These are phyloP conservation scores for Cantharis rufa DNA, from an alignment of 2,888 invertebrate species.

Conservation along the genomic window DNA sequence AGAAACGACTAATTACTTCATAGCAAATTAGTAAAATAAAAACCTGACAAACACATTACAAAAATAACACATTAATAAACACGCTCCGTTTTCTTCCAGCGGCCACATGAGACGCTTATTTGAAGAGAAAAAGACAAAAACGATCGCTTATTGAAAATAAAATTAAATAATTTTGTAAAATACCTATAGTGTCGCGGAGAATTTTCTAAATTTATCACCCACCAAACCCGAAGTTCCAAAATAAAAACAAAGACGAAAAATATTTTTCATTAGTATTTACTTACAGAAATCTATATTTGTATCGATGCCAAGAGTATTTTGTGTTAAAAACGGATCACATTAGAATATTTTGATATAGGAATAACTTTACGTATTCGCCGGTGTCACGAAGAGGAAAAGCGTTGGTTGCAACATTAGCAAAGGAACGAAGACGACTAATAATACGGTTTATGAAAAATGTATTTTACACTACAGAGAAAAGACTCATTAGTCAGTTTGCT, in stretches of 20 bases:
- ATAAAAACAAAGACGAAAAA: background rate
- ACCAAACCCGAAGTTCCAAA: background rate
- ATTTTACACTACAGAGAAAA: conserved; percentile 4
- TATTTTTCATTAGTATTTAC: conserved; percentile 11
- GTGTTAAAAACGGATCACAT: conserved; percentile 30
- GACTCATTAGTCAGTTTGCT: conserved; percentile 24
- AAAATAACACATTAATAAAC: conserved; percentile 18
- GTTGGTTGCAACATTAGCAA: background rate
- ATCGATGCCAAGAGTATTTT: conserved; percentile 29
- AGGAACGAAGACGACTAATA: background rate
- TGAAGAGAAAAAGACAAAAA: background rate
- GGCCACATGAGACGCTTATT: background rate
- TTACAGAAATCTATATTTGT: conserved; percentile 36
- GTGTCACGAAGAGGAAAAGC: background rate
- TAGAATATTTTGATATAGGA: conserved; percentile 8
- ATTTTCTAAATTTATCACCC: background rate
- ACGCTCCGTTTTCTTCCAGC: background rate
- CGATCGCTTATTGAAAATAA: conserved; percentile 18
- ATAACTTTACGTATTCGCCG: background rate
- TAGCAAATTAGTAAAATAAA: conserved; percentile 10
- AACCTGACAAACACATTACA: background rate
- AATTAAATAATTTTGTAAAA: conserved; percentile 19
- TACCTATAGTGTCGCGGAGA: conserved; percentile 22
- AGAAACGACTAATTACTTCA: conserved; percentile 27
- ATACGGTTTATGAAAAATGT: background rate